Base-by-base conservation (phyloP, 2,888 invertebrate species). In the Harmothoe impar region DNA sequence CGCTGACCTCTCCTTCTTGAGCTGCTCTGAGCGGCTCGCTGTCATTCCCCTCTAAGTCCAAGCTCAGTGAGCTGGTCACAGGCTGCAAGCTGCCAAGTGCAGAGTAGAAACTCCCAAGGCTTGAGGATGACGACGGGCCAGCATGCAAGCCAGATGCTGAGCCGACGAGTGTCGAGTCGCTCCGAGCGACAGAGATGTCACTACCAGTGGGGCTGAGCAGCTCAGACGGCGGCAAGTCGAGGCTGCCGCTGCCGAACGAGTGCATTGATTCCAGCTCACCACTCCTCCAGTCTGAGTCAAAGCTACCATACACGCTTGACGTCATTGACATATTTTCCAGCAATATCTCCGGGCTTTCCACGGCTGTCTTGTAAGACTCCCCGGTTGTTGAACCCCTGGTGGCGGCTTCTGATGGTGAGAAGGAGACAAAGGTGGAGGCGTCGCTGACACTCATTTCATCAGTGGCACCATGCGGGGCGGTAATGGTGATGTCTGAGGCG, bases 221-320 rank as follows among this genome's bases (percentile, higher is more conserved):
- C 10, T 33, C 51, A 25, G 77, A 77, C 23, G 35, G 84, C 25
- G 33, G n/a, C 31, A 31, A 10, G 31, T 86, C 86, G 54, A 86
- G 25, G 43, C 43, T 43, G n/a, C n/a, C n/a, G 23, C 54, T 86
- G 17, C 86, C 86, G 33, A 86, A 86, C 3, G 86, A 52, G 56
- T 54, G 86, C 33, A 84, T 54, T 23, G 90, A 81, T 72, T 90
- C 90, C 35, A 86, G 7, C 52, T 85, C 92, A 0, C 92, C 92
- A n/a, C 91, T 91, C 33, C 95, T 92, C 33, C 92, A 89, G 91
- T 95, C 95, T 33, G 91, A 88, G 15, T 94, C 94, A 89, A 95
- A 91, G 91, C 94, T 94, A 0, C 95, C 95, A 92, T 95, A 95
- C 7, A 95, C 93, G 91, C 95, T 95, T 86, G 94, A 93, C 10